Evolutionary conservation across 2,888 invertebrate species (phyloP), one percentile per base, ranked within the genome.

Genomic region (Escarpia spicata): DNA sequence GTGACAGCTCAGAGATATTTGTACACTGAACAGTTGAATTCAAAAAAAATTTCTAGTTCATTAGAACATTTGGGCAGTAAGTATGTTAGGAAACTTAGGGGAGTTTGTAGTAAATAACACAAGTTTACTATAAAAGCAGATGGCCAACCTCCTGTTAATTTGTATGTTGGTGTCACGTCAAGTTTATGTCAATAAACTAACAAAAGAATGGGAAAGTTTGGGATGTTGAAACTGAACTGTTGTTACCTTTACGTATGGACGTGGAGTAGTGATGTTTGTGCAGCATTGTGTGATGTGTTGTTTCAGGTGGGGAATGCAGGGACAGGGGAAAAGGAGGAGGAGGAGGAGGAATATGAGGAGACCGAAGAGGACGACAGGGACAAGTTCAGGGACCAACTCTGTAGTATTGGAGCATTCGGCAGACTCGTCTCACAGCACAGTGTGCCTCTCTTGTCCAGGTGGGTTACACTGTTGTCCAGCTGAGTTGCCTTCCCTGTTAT

Each of bases 321-420:
- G 12, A 91, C 26, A 26, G 75, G 75, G 75, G 75, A 90, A 15
- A 92, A 93, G 26, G 37, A 90, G n/a, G 93, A 93, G 26, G 93
- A 93, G 26, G 94, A 95, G 26, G 96, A 96, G 93, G 97, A 98
- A 94, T 97, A 97, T 58, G 93, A 93, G 58, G 94, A 94, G 45
- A 91, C 90, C 10, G 93, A 94, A 19, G 94, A 93, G 26, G 94
- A 95, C 9, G 96, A 96, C 92, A 95, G 95, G 31, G 96, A 96
- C 43, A 97, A 97, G 95, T 98, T 97, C 95, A 97, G 97, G 94
- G 98, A 98, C 94, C 98, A 98, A 94, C 96, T 98, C 92, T 97
- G 98, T 95, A 97, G 98, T 0, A 98, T 98, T 91, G 98, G 97
- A 52, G 95, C 96, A 89, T 96, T 97, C 93, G 97, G 97, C 6